Base-by-base conservation (phyloP, 2,113 vertebrate species). In the Trichomycterus rosablanca region DNA sequence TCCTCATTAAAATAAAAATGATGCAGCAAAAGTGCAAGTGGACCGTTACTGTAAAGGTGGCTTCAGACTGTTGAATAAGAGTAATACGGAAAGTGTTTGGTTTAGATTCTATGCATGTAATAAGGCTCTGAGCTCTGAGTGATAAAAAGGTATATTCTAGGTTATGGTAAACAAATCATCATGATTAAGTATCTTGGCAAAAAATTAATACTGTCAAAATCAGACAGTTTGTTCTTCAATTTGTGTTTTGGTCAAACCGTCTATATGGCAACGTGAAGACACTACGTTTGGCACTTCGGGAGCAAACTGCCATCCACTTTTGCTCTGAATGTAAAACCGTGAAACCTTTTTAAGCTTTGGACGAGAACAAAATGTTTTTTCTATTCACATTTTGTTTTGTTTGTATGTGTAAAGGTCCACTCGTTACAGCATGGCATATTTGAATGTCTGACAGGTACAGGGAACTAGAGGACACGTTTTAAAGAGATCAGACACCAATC, bases 251-350 rank as follows among this genome's bases (percentile, higher is more conserved):
- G 32, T 45, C 37, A 26, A 16, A 28, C 11, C 48, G 8, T 45
- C 23, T 54, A 42, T 46, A 16, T 28, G 4, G 15, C 42, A 64
- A n/a, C n/a, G n/a, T n/a, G n/a, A n/a, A n/a, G n/a, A n/a, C n/a
- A n/a, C n/a, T n/a, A n/a, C n/a, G n/a, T 46, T 50, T 37, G 22
- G 11, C 37, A 63, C 52, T 39, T 43, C 42, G 42, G 20, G 59
- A 55, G 65, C 70, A 63, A 68, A 72, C 59, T 72, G 65, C 65
- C 70, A 72, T 59, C 42, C 15, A 45, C 18, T 59, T 50, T 67
- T 55, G 59, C 65, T 72, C 65, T 54, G n/a, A 66, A 52, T 63
- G 32, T 59, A 32, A 50, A 42, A 24, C 2, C n/a, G 32, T 59
- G 30, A 50, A 42, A 24, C 2, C n/a, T 50, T 46, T 39, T 46